These are phyloP conservation scores for Acanthochromis polyacanthus DNA, from an alignment of 2,113 vertebrate species.

Conservation along the genomic window DNA sequence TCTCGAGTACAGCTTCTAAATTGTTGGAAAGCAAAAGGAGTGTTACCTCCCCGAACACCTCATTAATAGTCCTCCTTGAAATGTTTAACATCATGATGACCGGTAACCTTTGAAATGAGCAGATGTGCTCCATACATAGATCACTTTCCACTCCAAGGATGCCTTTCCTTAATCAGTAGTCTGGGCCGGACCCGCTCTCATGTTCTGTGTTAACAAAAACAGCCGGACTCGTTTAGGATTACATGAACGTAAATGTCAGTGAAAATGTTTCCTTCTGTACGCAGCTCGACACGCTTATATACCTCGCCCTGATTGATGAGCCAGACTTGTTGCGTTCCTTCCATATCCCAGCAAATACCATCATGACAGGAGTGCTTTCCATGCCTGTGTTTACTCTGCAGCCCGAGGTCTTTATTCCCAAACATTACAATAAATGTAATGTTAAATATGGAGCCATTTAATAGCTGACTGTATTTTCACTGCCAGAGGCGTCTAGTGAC, in stretches of 20 bases:
- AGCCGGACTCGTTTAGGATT: constrained; percentile 16
- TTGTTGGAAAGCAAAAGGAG: constrained; percentile 45
- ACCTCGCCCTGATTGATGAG: constrained; percentile 61
- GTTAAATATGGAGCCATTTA: constrained; percentile 74
- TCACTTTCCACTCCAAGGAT: constrained; percentile 46
- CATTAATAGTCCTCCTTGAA: constrained; percentile 52
- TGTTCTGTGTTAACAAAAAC: constrained; percentile 19
- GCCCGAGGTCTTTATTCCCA: constrained; percentile 58
- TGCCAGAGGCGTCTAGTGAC: constrained; percentile 65
- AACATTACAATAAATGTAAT: constrained; percentile 64
- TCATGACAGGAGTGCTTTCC: constrained; percentile 68
- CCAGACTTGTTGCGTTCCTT: constrained; percentile 65
- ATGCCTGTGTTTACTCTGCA: constrained; percentile 79
- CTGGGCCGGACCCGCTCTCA: constrained; percentile 12
- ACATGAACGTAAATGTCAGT: constrained; percentile 43
- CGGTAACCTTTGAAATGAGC: constrained; percentile 53
- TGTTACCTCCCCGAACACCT: constrained; percentile 35
- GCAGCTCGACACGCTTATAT: constrained; percentile 42
- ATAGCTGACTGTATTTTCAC: constrained; percentile 52
- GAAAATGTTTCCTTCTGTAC: constrained; percentile 36
- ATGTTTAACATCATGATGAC: constrained; percentile 66
- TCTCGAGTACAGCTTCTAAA: constrained; percentile 17
- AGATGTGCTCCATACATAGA: constrained; percentile 63
- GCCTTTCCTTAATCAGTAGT: constrained; percentile 60
- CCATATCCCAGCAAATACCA: constrained; percentile 69